These are phyloP conservation scores for Diplodus sargus DNA, from an alignment of 2,797 vertebrate genomes.

Conservation along the genomic window DNA sequence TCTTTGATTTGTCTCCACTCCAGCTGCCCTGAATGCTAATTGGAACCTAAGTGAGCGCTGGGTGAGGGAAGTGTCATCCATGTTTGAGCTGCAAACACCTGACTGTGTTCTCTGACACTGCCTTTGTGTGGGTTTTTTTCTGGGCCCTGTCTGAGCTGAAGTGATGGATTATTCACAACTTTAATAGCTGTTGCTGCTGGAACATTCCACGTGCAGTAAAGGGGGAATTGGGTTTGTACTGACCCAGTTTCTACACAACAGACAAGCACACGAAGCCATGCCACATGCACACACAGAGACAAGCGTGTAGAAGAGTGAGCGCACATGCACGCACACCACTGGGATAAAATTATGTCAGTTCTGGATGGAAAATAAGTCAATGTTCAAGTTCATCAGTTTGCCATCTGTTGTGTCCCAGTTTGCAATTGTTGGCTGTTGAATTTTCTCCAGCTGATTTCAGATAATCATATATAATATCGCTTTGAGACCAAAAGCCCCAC, in stretches of 20 bases:
- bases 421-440: constrained; percentile 39
- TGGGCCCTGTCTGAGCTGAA: constrained; percentile 41
- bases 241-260: constrained; percentile 77
- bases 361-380: constrained; percentile 62
- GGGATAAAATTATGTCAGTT: constrained; percentile 45
- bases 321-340: constrained; percentile 6
- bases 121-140: not conserved
- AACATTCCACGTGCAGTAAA: constrained; percentile 58
- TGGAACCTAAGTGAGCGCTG: constrained; percentile 28
- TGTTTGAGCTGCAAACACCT: constrained; percentile 43
- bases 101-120: constrained; percentile 21
- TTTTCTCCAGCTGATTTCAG: constrained; percentile 42
- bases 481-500: constrained; percentile 22
- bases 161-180: constrained; percentile 77
- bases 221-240: constrained; percentile 64
- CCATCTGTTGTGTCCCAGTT: constrained; percentile 74
- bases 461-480: constrained; percentile 37
- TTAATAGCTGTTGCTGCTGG: constrained; percentile 65
- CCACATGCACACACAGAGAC: constrained; percentile 6
- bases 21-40: constrained; percentile 44
- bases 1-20: constrained; percentile 14
- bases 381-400: constrained; percentile 64
- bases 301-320: constrained; percentile 6
- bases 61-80: constrained; percentile 33
- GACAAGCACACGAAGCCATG: constrained; percentile 21